Base-by-base conservation (phyloP, 2,113 vertebrate genomes). In the Burhinus oedicnemus region DNA sequence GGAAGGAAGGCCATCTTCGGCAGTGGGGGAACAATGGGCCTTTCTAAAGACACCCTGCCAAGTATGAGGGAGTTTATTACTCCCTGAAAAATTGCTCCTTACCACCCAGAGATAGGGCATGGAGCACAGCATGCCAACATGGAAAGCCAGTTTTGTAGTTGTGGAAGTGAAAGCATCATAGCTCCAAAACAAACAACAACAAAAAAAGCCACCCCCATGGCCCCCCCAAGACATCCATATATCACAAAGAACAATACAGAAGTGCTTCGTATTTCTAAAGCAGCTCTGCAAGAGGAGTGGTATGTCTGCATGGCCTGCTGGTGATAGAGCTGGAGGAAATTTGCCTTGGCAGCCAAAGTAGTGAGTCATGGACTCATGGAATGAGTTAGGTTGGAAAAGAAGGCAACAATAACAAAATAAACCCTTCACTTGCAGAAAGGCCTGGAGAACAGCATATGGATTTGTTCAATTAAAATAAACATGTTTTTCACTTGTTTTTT, bases 391-490 rank as follows among this genome's bases (percentile, higher is more conserved):
- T 65, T 92, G 72, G 71, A 83, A 95, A 90, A 88, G 42, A 77
- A 70, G 66, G n/a, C 36, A 65, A 79, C 65, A 85, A 51, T 61
- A 92, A 72, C 27, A 89, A 95, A 93, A 89, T 42, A 83, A 93
- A 86, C 45, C 44, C 42, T 88, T 90, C 64, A 58, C 64, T 86
- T 58, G 58, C 71, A 87, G 65, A 83, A 75, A 82, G 57, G 66
- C 49, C 86, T 80, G 71, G 26, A 57, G 60, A 97, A 54, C 34
- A 96, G 54, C 86, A 89, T 89, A 92, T 88, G 89, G 70, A 61
- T 82, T n/a, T 71, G 42, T 34, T 94, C 87, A 87, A 30, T 62
- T 84, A 78, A 87, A 93, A 89, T 66, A 96, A 96, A 87, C 51
- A 66, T 27, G 11, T 23, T 91, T 90, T 72, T 64, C 7, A 12